These are phyloP conservation scores for Fulmarus glacialis DNA, from an alignment of 2,113 vertebrate species.

Conservation along the genomic window DNA sequence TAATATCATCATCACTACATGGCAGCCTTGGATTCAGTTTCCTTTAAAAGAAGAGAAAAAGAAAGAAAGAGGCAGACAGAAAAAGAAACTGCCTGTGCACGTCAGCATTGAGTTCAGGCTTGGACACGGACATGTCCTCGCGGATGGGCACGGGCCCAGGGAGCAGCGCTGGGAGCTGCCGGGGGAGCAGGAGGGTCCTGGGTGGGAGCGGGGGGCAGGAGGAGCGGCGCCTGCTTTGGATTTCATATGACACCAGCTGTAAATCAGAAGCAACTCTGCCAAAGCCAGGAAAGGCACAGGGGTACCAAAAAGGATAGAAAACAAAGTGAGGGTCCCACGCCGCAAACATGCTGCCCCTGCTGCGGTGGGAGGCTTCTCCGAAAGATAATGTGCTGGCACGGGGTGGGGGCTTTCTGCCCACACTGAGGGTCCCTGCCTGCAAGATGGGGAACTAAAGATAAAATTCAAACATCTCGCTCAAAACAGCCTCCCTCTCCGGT, in stretches of 20 bases:
- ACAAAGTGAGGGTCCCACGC: not conserved
- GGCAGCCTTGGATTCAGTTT: not conserved
- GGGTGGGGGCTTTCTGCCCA: not conserved
- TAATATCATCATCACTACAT: not conserved
- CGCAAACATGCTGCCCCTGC: fast-evolving
- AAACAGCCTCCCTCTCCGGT: fast-evolving
- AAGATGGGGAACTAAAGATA: not conserved
- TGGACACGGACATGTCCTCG: fast-evolving
- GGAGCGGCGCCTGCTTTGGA: fast-evolving
- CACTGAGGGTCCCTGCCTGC: not conserved
- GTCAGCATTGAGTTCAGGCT: not conserved
- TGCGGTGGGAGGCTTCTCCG: not conserved
- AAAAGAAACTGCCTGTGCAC: not conserved
- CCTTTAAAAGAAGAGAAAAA: not conserved
- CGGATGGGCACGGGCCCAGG: not conserved
- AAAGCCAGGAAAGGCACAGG: not conserved
- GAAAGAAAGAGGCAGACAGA: not conserved
- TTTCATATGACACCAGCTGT: not conserved
- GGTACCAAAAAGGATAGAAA: not conserved
- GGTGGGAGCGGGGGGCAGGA: not conserved
- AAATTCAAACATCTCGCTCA: not conserved
- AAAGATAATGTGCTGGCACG: fast-evolving
- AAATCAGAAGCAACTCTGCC: not conserved
- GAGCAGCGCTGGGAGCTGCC: not conserved
- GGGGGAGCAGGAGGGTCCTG: not conserved